phyloP scores from a whole-genome alignment of 2,797 vertebrate genomes.

The Mallotus villosus region DNA sequence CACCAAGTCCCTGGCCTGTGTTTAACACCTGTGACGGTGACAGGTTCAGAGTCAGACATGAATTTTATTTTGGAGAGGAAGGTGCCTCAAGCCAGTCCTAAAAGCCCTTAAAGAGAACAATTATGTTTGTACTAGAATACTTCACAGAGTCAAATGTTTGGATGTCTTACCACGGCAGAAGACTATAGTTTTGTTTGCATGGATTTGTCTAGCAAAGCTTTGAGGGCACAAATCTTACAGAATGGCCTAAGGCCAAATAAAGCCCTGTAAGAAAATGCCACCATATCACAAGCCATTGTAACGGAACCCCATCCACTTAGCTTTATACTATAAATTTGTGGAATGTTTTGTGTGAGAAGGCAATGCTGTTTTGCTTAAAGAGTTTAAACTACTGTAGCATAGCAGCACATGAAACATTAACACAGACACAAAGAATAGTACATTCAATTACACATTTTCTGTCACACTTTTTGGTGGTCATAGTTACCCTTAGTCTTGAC shows the following conservation, averaged over 20 bases:
- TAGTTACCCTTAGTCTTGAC: constrained; percentile 5
- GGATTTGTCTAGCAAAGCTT: constrained; percentile 21
- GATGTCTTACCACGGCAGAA: neutral
- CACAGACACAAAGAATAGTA: neutral
- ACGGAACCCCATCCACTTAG: neutral
- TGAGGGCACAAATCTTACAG: neutral
- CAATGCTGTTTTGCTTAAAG: neutral
- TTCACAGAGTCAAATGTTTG: neutral
- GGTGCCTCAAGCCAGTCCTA: neutral
- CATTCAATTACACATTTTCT: neutral
- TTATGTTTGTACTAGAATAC: no score
- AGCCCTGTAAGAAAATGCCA: neutral
- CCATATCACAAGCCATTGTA: neutral
- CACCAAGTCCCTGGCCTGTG: neutral
- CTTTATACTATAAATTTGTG: neutral
- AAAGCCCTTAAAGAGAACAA: constrained; percentile 14
- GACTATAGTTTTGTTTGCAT: constrained; percentile 19
- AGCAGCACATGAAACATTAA: neutral
- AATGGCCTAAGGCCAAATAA: neutral
- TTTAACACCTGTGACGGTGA: neutral
- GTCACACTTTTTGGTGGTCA: constrained; percentile 22
- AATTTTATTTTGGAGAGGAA: neutral
- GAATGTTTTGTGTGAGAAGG: neutral
- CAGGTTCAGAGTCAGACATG: neutral
- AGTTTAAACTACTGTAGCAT: neutral